These are phyloP conservation scores for Hydrocynus forskahlii DNA, from an alignment of 2,797 vertebrate genomes.

Conservation along the genomic window DNA sequence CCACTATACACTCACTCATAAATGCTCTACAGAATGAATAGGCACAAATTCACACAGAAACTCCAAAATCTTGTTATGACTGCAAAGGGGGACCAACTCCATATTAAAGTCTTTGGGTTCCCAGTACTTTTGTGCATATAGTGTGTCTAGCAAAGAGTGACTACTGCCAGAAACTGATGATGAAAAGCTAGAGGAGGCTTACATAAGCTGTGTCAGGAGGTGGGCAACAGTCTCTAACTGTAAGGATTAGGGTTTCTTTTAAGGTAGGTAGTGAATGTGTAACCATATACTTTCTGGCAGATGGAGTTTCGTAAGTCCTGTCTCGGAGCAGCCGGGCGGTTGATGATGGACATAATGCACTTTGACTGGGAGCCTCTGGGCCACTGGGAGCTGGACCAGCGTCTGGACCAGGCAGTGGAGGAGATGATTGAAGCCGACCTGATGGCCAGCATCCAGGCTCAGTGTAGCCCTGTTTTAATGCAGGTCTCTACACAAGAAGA, in stretches of 20 bases:
- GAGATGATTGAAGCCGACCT: constrained; percentile 75
- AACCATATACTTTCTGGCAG: not conserved
- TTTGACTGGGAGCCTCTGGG: constrained; percentile 81
- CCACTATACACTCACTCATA: too few species aligned
- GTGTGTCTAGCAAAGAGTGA: too few species aligned
- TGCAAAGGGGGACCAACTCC: too few species aligned
- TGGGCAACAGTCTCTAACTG: too few species aligned
- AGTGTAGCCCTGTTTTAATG: constrained; percentile 24
- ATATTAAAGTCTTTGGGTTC: too few species aligned
- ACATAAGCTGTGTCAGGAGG: too few species aligned
- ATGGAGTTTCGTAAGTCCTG: constrained; percentile 25
- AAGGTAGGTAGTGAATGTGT: not conserved
- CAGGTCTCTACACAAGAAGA: constrained; percentile 31
- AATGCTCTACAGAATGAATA: too few species aligned
- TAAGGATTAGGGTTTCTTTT: not conserved
- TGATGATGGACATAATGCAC: constrained; percentile 77
- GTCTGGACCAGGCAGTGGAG: constrained; percentile 79
- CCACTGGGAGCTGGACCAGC: constrained; percentile 75
- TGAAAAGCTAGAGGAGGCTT: too few species aligned
- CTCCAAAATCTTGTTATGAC: too few species aligned
- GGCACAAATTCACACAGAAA: too few species aligned
- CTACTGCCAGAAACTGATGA: not conserved
- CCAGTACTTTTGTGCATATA: too few species aligned
- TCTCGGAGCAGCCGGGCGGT: constrained; percentile 69
- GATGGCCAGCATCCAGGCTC: constrained; percentile 52